Base-by-base conservation (phyloP, 2,797 vertebrate species). In the Ctenochaetus hawaiiensis region DNA sequence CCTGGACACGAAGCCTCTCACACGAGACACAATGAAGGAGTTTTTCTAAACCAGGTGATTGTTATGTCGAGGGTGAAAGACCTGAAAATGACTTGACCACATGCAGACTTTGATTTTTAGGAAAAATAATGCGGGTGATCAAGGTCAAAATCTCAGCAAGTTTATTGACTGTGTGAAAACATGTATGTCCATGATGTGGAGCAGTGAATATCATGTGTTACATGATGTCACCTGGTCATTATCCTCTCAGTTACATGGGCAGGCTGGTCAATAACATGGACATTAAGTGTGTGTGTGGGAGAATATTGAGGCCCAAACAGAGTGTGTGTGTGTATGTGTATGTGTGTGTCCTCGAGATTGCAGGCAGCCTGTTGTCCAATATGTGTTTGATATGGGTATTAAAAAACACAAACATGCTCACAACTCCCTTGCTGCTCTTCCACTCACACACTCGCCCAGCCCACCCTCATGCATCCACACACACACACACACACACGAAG, bases 181-280 rank as follows among this genome's bases (percentile, higher is more conserved):
- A 37, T 60, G 34, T 75, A 64, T 65, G 22, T 37, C 1, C 8
- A 10, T 6, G 37, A 67, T 64, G 26, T 23, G 17, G 12, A 68
- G 41, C 48, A 63, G 12, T 22, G 22, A 60, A 60, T 45, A 53
- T 61, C 48, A 69, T 77, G n/a, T 74, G 76, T 77, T 52, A 69
- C 51, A 54, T 54, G 66, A 86, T 77, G 85, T 86, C 82, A 91
- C 53, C 58, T 52, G 58, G 67, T 73, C 71, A 61, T 82, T 72
- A 78, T 85, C 74, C 43, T 87, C 83, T 87, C 48, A 14, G 81
- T 87, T 85, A 81, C 83, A 76, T 48, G 30, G 60, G 47, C 23
- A 12, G 44, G 57, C 47, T 8, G 39, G 72, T 90, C 83, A 80
- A 85, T 89, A 76, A 54, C 69, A 14, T 59, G 30, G 49, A 45